Percentiles rank a stretch among this genome's conserved stretches.
phyloP scores from a whole-genome alignment of 2,113 vertebrate species.

The Promerops cafer region DNA sequence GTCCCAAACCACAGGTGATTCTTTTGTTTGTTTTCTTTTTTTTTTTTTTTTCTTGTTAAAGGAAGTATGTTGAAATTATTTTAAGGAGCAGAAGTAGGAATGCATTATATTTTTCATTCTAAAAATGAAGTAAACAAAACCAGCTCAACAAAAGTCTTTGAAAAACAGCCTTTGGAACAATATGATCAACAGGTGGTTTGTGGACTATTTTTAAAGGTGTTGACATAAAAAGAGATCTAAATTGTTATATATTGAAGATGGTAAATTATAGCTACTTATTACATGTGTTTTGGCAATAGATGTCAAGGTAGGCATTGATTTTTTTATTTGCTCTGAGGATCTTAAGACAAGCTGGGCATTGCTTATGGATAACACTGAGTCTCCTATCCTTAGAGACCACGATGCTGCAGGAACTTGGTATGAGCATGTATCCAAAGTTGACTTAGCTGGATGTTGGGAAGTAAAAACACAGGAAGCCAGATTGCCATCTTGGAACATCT shows the following conservation, averaged over 20 bases:
- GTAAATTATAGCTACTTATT: not conserved
- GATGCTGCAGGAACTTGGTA: not conserved
- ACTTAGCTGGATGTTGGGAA: not conserved
- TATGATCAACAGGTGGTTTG: not conserved
- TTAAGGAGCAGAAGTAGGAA: not conserved
- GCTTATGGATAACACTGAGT: not conserved
- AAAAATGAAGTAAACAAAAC: not conserved
- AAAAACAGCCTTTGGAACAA: not conserved
- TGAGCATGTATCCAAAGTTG: not conserved
- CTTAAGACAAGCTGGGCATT: not conserved
- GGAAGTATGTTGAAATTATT: conserved; percentile 1
- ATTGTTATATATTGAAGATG: not conserved
- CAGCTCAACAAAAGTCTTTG: not conserved
- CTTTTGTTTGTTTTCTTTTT: not conserved
- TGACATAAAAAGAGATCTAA: not conserved
- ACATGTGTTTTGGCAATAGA: not conserved
- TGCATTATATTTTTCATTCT: not conserved
- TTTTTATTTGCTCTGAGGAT: not conserved
- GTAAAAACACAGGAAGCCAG: not conserved
- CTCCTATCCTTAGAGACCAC: not conserved
- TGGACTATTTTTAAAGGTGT: not conserved
- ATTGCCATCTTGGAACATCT: not conserved
- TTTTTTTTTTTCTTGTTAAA: not conserved
- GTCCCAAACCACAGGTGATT: not conserved
- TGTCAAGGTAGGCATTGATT: not conserved